phyloP scores from a whole-genome alignment of 2,113 vertebrate genomes.

The Lota lota region DNA sequence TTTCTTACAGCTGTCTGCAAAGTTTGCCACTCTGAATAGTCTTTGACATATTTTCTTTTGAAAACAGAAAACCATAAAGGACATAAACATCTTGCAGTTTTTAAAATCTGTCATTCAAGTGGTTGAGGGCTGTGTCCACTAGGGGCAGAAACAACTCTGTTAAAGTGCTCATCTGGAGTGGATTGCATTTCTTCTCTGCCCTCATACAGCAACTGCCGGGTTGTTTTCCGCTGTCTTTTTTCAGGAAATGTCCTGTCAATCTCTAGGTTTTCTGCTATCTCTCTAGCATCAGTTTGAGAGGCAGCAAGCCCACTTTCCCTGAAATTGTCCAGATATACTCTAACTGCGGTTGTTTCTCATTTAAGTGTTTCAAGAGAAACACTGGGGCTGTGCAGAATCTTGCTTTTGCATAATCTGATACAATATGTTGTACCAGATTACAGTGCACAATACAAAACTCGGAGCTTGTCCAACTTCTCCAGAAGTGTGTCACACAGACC shows the following conservation, averaged over 20 bases:
- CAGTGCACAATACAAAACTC: no score
- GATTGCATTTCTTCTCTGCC: no score
- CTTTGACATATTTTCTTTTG: slow-evolving; percentile 1
- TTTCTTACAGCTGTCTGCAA: not conserved
- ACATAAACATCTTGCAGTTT: slow-evolving; percentile 1
- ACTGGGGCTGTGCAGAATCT: no score
- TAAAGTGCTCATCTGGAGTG: slow-evolving; percentile 1
- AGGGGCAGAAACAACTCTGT: no score
- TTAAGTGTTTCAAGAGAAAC: no score
- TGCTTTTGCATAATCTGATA: no score
- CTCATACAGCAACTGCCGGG: slow-evolving; percentile 11
- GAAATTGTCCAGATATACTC: no score
- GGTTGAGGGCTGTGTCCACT: not conserved
- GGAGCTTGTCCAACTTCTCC: not conserved
- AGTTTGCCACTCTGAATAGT: not conserved
- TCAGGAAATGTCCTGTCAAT: slow-evolving; percentile 1
- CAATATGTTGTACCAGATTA: no score
- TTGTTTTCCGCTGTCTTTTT: not conserved
- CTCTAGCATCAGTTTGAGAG: no score
- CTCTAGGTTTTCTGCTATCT: slow-evolving; percentile 8
- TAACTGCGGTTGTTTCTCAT: no score
- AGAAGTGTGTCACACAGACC: slow-evolving; percentile 2
- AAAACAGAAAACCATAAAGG: slow-evolving; percentile 7
- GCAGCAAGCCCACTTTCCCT: not conserved
- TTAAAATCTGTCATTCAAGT: not conserved